Conservation (phyloP, 2,888 invertebrate genomes). For the Trypoxylon attenuatum region DNA sequence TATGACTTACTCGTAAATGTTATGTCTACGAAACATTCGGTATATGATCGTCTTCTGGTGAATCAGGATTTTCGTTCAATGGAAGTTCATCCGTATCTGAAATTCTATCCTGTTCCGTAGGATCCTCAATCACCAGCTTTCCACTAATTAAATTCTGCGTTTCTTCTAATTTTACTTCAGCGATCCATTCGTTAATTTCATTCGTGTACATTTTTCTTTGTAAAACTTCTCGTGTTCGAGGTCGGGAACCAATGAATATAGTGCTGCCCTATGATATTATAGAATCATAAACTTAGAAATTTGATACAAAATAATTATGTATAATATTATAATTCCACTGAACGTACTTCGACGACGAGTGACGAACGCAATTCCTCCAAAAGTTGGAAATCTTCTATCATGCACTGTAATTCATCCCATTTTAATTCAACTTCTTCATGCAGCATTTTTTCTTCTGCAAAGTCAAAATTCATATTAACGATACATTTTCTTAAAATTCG, state of each 20-base stretch:
- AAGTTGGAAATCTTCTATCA: conserved; percentile 76
- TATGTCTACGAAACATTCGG: conserved; percentile 35
- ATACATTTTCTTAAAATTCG: background rate
- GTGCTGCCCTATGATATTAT: conserved; percentile 75
- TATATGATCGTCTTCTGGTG: conserved; percentile 29
- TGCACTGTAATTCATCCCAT: conserved; percentile 81
- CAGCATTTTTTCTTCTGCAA: conserved; percentile 83
- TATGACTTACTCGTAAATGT: background rate
- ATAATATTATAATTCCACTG: background rate
- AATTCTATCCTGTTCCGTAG: conserved; percentile 46
- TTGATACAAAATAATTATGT: background rate
- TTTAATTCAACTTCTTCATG: conserved; percentile 85
- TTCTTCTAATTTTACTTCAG: conserved; percentile 80
- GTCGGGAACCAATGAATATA: conserved; percentile 84
- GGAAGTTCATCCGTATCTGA: conserved; percentile 53
- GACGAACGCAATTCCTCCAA: conserved; percentile 76
- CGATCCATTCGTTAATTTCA: conserved; percentile 85
- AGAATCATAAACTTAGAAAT: background rate
- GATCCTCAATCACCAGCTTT: conserved; percentile 54
- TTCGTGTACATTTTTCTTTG: conserved; percentile 85
- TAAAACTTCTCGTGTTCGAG: conserved; percentile 84
- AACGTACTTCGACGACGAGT: conserved; percentile 76
- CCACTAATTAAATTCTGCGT: conserved; percentile 48
- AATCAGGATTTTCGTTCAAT: conserved; percentile 47
- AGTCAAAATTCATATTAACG: background rate